Evolutionary conservation across 1,140 invertebrate genomes (phyloP).

Genomic region (Dendrolimus punctatus): DNA sequence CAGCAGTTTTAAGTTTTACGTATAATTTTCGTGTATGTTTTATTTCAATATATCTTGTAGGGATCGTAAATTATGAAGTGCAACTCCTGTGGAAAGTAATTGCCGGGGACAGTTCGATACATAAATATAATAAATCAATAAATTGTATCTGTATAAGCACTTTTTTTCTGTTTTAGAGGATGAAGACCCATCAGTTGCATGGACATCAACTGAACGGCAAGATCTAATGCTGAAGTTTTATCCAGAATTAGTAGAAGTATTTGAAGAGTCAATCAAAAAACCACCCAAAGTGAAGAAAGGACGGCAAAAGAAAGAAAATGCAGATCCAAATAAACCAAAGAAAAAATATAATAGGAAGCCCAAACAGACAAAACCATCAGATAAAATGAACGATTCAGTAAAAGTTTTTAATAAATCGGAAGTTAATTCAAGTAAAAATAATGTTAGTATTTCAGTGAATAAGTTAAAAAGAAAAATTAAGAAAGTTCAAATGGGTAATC

Average conservation of each 20-base stretch:
- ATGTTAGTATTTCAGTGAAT: constrained; percentile 48
- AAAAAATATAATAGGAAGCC: constrained; percentile 50
- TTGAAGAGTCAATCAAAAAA: constrained; percentile 70
- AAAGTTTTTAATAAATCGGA: constrained; percentile 43
- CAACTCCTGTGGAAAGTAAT: no score
- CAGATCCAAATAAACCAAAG: constrained; percentile 57
- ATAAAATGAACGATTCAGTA: constrained; percentile 20
- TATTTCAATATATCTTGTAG: no score
- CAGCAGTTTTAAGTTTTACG: no score
- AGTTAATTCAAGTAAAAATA: constrained; percentile 28
- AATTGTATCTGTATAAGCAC: constrained; percentile 2
- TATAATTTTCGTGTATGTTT: no score
- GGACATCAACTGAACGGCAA: constrained; percentile 80
- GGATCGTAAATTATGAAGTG: no score
- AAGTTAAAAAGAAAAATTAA: constrained; percentile 46
- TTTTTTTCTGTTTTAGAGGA: constrained; percentile 46
- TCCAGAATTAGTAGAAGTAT: constrained; percentile 74
- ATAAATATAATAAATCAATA: not conserved
- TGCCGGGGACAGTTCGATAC: no score
- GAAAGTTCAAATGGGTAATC: constrained; percentile 26
- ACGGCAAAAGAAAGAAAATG: constrained; percentile 42
- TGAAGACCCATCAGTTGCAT: constrained; percentile 66
- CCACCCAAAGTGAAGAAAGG: constrained; percentile 72
- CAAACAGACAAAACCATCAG: constrained; percentile 33
- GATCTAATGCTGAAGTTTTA: constrained; percentile 76